Evolutionary conservation across 2,113 vertebrate genomes (phyloP).

Genomic region (Orthonyx spaldingii): DNA sequence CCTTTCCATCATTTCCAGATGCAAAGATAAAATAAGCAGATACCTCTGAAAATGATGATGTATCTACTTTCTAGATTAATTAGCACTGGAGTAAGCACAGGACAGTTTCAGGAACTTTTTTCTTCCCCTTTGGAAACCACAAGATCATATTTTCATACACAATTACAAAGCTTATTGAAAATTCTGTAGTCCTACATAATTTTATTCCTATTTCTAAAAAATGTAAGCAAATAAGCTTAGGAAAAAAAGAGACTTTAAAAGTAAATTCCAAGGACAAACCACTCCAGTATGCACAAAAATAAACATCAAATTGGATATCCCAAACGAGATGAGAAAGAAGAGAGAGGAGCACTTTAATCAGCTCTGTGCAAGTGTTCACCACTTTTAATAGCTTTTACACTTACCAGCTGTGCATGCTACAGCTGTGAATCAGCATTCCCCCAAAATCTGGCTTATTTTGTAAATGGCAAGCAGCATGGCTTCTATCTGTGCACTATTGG

Average conservation of each 20-base stretch:
- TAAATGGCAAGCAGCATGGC: background rate
- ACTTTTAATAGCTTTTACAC: slow-evolving; percentile 43
- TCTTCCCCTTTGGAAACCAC: background rate
- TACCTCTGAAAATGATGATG: slow-evolving; percentile 23
- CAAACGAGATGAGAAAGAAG: background rate
- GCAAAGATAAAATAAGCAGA: slow-evolving; percentile 27
- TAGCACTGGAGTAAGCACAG: background rate
- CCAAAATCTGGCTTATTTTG: background rate
- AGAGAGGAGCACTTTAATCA: slow-evolving; percentile 25
- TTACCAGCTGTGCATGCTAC: slow-evolving; percentile 2
- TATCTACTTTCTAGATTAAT: slow-evolving; percentile 25
- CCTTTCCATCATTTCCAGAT: slow-evolving; percentile 26
- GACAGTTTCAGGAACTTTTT: background rate
- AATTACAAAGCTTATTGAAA: background rate
- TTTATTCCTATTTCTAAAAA: background rate
- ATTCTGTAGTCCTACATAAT: background rate
- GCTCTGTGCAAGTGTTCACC: background rate
- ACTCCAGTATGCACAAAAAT: background rate
- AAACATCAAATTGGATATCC: background rate
- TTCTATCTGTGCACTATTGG: background rate
- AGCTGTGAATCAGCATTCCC: slow-evolving; percentile 15
- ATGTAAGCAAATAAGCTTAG: background rate
- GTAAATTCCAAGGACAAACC: slow-evolving; percentile 26
- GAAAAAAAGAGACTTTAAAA: background rate
- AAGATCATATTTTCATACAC: background rate